Evolutionary conservation across 2,113 vertebrate genomes (phyloP), one percentile per base, ranked within the genome.

Genomic region (Ammodytes dubius): DNA sequence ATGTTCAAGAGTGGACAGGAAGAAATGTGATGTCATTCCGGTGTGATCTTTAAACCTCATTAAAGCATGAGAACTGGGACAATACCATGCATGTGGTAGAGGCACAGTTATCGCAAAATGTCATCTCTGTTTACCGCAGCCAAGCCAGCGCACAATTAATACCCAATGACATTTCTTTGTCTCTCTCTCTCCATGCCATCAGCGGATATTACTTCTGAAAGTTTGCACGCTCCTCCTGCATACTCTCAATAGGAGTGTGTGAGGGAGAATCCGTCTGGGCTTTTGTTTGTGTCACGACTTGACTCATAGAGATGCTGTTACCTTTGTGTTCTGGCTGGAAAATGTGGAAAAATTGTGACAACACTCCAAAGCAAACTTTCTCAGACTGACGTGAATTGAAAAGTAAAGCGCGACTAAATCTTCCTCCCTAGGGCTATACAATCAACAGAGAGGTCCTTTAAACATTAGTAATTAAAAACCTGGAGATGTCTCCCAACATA

Each of bases 121-220:
- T 88, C 91, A 92, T 86, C 87, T 86, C 59, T 91, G 84, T 93
- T 94, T 91, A 91, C 87, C 81, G 67, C 70, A 65, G 83, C 87
- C 86, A 91, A 72, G 85, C 74, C 77, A 82, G 65, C 66, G 72
- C 85, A 89, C 77, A 91, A 88, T 94, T 94, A 92, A 92, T 91
- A 93, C 78, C 87, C 66, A 72, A 79, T 91, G 93, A 90, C 91
- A 93, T 95, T 94, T 92, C 56, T 64, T 74, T 72, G 75, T 89
- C 52, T 57, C 85, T 76, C 85, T 76, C 77, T 83, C 72, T 85
- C 27, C 63, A 70, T 70, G 78, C 79, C 86, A 81, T 77, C 83
- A 52, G 71, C 77, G 82, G 86, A 93, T 91, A 92, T 91, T 88
- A 85, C 77, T 78, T 54, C 61, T 84, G 81, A 74, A 89, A 86